A percentile compares a stretch with the other conserved stretches of the same genome.
Evolutionary conservation across 2,888 invertebrate genomes (phyloP).

Genomic region (Athetis lepigone): DNA sequence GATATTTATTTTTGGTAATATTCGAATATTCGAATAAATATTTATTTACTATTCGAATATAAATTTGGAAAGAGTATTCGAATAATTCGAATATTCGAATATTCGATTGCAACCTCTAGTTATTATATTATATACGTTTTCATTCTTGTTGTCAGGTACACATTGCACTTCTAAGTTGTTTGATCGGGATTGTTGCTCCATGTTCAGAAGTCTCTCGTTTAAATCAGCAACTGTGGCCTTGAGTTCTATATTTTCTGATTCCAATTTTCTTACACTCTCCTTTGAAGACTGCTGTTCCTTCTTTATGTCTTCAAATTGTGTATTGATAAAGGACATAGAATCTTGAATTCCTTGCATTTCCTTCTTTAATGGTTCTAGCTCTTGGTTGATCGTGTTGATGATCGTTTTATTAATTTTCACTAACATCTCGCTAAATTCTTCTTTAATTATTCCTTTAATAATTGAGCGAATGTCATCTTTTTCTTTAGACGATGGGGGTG

Average conservation of each 20-base stretch:
- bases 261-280: not conserved
- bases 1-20: no score
- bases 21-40: no score
- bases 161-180: no score
- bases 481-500: not conserved
- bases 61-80: no score
- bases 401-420: slow-evolving; percentile 4
- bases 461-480: slow-evolving; percentile 1
- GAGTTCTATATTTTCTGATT: not conserved
- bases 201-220: not conserved
- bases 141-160: no score
- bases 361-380: slow-evolving; percentile 7
- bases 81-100: no score
- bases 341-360: not conserved
- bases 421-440: slow-evolving; percentile 3
- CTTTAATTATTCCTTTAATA: not conserved
- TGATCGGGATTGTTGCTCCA: not conserved
- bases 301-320: not conserved
- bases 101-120: no score
- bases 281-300: not conserved
- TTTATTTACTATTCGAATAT: no score
- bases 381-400: not conserved
- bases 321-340: not conserved
- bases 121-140: no score
- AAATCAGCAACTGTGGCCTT: not conserved